Percentiles rank a stretch among this genome's conserved stretches.
These are phyloP conservation scores for Chelonus formosanus DNA, from an alignment of 2,888 invertebrate genomes.

Conservation along the genomic window DNA sequence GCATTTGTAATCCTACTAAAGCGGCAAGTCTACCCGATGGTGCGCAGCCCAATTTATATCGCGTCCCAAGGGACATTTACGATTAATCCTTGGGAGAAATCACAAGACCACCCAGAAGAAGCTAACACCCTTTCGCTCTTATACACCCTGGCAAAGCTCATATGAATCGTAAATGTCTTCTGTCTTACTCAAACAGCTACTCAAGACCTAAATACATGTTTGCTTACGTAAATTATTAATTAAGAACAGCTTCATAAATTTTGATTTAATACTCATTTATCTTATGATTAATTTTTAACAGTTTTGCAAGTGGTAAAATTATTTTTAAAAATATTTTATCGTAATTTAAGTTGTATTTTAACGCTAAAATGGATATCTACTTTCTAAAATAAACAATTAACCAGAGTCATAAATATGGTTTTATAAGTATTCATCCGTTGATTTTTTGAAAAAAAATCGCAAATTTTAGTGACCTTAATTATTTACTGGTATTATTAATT, in stretches of 20 bases:
- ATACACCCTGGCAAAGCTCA: slow-evolving; percentile 54
- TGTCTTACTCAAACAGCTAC: slow-evolving; percentile 38
- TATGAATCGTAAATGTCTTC: slow-evolving; percentile 57
- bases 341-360: too few relatives aligned
- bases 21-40: slow-evolving; percentile 38
- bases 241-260: slow-evolving; percentile 27
- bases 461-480: too few relatives aligned
- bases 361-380: too few relatives aligned
- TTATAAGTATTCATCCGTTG: too few relatives aligned
- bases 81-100: slow-evolving; percentile 62
- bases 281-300: slow-evolving; percentile 1
- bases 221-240: slow-evolving; percentile 25
- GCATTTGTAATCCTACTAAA: slow-evolving; percentile 61
- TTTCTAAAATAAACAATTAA: too few relatives aligned
- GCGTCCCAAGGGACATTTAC: slow-evolving; percentile 57
- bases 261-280: slow-evolving; percentile 18
- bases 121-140: slow-evolving; percentile 57
- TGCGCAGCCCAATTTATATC: slow-evolving; percentile 62
- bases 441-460: too few relatives aligned
- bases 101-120: slow-evolving; percentile 62
- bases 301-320: too few relatives aligned
- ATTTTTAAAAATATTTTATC: neutral
- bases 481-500: too few relatives aligned
- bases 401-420: too few relatives aligned
- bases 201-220: slow-evolving; percentile 30